A percentile compares a stretch with the other conserved stretches of the same genome.
These are phyloP conservation scores for Ctenicera cuprea DNA, from an alignment of 2,888 invertebrate genomes.

Conservation along the genomic window DNA sequence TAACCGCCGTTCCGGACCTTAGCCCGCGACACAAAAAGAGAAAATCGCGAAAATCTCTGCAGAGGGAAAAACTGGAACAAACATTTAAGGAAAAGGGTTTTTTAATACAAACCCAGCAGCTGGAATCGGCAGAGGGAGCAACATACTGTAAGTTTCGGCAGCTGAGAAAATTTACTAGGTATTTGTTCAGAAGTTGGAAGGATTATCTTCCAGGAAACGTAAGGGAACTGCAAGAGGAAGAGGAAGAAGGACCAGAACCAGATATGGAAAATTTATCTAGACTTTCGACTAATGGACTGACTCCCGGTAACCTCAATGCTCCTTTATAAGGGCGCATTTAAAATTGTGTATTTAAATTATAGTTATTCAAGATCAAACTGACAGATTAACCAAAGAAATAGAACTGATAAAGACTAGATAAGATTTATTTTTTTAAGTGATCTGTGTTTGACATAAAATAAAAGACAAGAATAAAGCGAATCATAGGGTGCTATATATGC, in stretches of 20 bases:
- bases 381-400: constrained; percentile 51
- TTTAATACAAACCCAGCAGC: constrained; percentile 93
- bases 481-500: constrained; percentile 34
- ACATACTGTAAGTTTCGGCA: constrained; percentile 96
- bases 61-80: constrained; percentile 91
- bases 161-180: constrained; percentile 91
- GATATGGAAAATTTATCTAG: constrained; percentile 47
- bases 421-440: constrained; percentile 47
- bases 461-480: constrained; percentile 36
- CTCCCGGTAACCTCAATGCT: constrained; percentile 35
- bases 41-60: constrained; percentile 88
- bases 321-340: constrained; percentile 36
- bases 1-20: constrained; percentile 60
- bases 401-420: constrained; percentile 25
- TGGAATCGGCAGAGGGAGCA: constrained; percentile 94
- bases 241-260: constrained; percentile 54
- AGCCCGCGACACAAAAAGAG: constrained; percentile 76
- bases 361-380: constrained; percentile 12
- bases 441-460: constrained; percentile 38
- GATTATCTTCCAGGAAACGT: constrained; percentile 87
- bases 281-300: constrained; percentile 40
- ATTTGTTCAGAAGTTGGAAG: constrained; percentile 94
- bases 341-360: constrained; percentile 8
- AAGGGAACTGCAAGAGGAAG: constrained; percentile 66
- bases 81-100: constrained; percentile 96